Conservation (phyloP, 2,888 invertebrate species). For the Archips crataeganus region DNA sequence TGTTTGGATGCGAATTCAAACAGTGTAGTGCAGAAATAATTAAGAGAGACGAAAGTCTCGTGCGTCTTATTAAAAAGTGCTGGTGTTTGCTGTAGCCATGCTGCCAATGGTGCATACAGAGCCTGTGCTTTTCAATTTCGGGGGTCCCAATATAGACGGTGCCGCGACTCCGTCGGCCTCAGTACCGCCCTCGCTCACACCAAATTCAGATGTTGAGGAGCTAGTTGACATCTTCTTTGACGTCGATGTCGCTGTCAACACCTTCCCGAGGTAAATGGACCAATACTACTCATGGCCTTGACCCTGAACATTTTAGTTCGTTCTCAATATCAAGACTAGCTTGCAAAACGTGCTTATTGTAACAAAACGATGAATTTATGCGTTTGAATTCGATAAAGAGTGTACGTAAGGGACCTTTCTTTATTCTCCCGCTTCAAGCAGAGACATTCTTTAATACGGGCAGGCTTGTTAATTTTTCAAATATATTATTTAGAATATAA, state of each 20-base stretch:
- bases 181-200: slow-evolving; percentile 78
- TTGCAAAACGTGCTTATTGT: slow-evolving; percentile 2
- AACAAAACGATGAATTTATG: slow-evolving; percentile 1
- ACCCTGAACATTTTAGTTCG: slow-evolving; percentile 36
- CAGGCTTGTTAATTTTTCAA: neutral
- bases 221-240: slow-evolving; percentile 81
- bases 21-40: slow-evolving; percentile 73
- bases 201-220: slow-evolving; percentile 79
- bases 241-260: slow-evolving; percentile 79
- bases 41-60: slow-evolving; percentile 63
- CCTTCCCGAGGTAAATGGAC: slow-evolving; percentile 71
- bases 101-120: slow-evolving; percentile 82
- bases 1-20: slow-evolving; percentile 78
- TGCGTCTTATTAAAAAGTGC: slow-evolving; percentile 64
- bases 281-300: slow-evolving; percentile 25
- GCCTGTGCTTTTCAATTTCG: slow-evolving; percentile 75
- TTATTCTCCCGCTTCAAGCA: neutral
- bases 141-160: slow-evolving; percentile 71
- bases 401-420: neutral
- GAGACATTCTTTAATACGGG: neutral
- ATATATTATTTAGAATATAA: neutral
- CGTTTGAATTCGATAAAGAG: neutral
- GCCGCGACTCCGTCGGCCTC: slow-evolving; percentile 74
- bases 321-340: slow-evolving; percentile 16
- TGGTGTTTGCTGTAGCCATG: slow-evolving; percentile 75